Percentiles rank a stretch among this genome's conserved stretches.
phyloP scores from a whole-genome alignment of 2,797 vertebrate genomes.

The Passerculus sandwichensis region DNA sequence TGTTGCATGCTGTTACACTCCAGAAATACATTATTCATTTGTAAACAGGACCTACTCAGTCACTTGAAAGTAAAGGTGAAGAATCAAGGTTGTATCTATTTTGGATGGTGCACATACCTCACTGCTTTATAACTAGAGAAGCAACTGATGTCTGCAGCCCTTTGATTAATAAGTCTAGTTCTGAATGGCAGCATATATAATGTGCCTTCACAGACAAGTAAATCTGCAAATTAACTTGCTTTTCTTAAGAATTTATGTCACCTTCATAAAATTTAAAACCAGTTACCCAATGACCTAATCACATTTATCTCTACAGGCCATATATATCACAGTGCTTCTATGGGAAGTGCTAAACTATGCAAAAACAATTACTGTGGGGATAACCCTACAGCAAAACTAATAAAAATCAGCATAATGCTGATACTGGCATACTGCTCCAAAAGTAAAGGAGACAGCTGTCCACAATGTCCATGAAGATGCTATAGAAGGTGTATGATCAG shows the following conservation, averaged over 20 bases:
- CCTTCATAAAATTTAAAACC: not conserved
- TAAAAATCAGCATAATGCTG: not conserved
- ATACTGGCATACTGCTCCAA: not conserved
- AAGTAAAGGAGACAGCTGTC: not conserved
- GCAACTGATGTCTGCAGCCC: not conserved
- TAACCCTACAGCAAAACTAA: not conserved
- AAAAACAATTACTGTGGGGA: not conserved
- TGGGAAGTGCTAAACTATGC: not conserved
- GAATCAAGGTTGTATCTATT: not conserved
- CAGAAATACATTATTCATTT: not conserved
- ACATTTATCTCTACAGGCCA: not conserved
- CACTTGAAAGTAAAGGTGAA: not conserved
- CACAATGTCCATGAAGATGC: not conserved
- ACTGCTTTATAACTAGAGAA: not conserved
- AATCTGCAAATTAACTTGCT: not conserved
- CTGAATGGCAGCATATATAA: not conserved
- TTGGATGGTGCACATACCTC: not conserved
- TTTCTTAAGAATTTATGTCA: not conserved
- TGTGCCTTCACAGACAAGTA: not conserved
- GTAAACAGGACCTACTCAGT: not conserved
- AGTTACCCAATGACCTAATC: not conserved
- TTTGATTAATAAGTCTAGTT: not conserved
- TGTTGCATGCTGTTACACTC: not conserved
- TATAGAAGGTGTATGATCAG: not conserved
- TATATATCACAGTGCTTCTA: not conserved